Conservation (phyloP, 2,888 invertebrate species). For the Hyposoter didymator region DNA sequence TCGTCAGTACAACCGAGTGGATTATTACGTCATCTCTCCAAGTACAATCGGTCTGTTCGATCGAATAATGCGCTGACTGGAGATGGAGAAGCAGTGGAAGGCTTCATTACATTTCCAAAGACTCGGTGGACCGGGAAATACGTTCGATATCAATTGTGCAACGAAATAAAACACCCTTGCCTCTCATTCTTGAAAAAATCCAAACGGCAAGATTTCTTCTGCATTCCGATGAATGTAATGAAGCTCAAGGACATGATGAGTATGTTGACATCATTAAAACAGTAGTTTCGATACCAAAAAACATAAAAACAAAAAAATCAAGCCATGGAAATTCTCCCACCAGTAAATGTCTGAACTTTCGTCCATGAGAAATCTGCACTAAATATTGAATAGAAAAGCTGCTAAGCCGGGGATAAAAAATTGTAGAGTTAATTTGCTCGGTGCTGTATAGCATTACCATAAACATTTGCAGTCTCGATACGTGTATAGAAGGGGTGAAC, state of each 20-base stretch:
- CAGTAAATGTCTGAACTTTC: too few relatives aligned
- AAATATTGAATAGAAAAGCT: background rate
- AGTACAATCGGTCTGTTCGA: conserved; percentile 31
- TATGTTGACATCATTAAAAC: background rate
- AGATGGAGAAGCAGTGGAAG: background rate
- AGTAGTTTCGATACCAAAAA: too few relatives aligned
- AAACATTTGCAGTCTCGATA: conserved; percentile 53
- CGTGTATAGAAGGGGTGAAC: conserved; percentile 29
- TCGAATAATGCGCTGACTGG: background rate
- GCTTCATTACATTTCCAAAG: background rate
- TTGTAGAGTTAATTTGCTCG: background rate
- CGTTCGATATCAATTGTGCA: background rate
- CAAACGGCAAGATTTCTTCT: background rate
- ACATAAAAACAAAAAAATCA: background rate
- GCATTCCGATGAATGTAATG: background rate
- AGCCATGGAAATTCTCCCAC: background rate
- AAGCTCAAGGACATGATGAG: background rate
- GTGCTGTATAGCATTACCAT: conserved; percentile 24
- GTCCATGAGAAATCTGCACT: too few relatives aligned
- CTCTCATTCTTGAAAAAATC: background rate
- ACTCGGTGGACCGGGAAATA: background rate
- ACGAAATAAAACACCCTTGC: background rate
- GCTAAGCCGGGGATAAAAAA: background rate
- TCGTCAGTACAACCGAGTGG: background rate
- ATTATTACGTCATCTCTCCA: conserved; percentile 26